These are phyloP conservation scores for Phoxinus phoxinus DNA, from an alignment of 2,113 vertebrate species.

Conservation along the genomic window DNA sequence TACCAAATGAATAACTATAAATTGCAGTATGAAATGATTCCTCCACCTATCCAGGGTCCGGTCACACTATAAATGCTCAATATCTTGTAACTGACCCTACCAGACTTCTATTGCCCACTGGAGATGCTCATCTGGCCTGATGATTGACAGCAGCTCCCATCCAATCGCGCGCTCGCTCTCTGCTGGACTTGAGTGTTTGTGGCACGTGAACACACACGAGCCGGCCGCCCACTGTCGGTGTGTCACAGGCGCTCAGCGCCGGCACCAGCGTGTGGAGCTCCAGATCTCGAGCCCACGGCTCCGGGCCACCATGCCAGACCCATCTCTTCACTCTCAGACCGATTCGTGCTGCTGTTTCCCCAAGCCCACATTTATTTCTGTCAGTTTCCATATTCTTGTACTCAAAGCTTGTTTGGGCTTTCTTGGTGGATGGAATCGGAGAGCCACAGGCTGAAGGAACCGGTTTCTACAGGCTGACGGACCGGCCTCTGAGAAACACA, in stretches of 20 bases:
- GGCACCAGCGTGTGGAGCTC: constrained; percentile 22
- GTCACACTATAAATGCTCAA: not conserved
- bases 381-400: constrained; percentile 82
- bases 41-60: too few relatives aligned
- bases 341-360: constrained; percentile 56
- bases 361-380: constrained; percentile 78
- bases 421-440: constrained; percentile 60
- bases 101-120: not conserved
- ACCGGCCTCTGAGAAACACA: not conserved
- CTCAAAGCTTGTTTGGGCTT: constrained; percentile 73
- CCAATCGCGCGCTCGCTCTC: not conserved
- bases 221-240: not conserved
- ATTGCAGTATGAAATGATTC: too few relatives aligned
- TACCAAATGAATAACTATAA: too few relatives aligned
- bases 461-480: constrained; percentile 36
- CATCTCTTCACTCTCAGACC: constrained; percentile 73
- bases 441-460: constrained; percentile 17
- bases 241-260: constrained; percentile 29
- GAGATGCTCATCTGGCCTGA: constrained; percentile 11
- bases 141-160: constrained; percentile 29
- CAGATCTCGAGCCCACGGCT: constrained; percentile 65
- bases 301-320: constrained; percentile 77
- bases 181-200: constrained; percentile 11
- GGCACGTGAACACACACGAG: not conserved
- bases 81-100: not conserved